Conservation (phyloP, 2,888 invertebrate species). For the Tetragonula carbonaria region DNA sequence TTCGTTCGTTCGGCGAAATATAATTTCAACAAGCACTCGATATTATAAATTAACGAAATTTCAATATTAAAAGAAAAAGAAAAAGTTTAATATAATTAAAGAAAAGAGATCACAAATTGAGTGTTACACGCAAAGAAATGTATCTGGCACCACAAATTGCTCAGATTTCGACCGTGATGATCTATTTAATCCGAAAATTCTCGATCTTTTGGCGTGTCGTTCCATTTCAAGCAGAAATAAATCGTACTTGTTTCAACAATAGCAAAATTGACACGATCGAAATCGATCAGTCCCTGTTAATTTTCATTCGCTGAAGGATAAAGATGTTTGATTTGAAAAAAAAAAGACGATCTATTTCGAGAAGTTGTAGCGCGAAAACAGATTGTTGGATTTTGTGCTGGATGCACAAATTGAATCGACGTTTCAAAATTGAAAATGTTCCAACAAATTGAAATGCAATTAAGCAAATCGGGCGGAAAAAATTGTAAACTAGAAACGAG, state of each 20-base stretch:
- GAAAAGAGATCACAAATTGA: neutral
- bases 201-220: neutral
- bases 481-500: neutral
- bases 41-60: too few species aligned
- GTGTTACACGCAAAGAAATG: neutral
- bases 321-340: too few species aligned
- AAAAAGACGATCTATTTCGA: neutral
- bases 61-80: too few species aligned
- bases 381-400: neutral
- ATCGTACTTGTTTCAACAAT: neutral
- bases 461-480: too few species aligned
- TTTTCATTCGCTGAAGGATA: neutral
- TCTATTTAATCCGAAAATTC: neutral
- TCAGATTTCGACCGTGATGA: neutral
- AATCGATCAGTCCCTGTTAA: neutral
- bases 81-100: neutral
- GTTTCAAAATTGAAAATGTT: neutral
- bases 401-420: neutral
- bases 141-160: neutral
- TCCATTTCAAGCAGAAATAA: neutral
- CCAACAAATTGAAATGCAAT: neutral
- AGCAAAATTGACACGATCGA: neutral
- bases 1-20: too few species aligned
- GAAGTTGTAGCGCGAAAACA: neutral
- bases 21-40: too few species aligned